These are phyloP conservation scores for Oreohelix idahoensis DNA, from an alignment of 1,140 invertebrate genomes.

Conservation along the genomic window DNA sequence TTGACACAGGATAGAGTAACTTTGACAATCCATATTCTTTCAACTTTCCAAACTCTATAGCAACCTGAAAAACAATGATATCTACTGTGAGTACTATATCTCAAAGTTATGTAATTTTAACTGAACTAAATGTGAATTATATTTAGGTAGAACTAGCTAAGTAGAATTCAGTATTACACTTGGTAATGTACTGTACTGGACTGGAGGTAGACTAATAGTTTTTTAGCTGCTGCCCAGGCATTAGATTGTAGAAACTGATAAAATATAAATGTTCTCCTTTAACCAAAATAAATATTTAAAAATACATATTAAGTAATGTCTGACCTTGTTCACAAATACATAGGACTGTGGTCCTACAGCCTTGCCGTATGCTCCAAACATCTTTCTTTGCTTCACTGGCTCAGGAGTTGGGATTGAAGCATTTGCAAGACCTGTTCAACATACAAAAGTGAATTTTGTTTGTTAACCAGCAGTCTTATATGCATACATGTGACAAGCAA, in stretches of 20 bases:
- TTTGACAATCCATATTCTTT: slow-evolving; percentile 65
- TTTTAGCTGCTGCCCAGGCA: too few relatives aligned
- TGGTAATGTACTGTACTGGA: too few relatives aligned
- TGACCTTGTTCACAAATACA: slow-evolving; percentile 71
- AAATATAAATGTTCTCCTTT: background rate
- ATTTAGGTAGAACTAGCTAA: too few relatives aligned
- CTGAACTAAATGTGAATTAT: too few relatives aligned
- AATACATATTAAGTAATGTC: background rate
- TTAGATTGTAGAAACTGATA: background rate
- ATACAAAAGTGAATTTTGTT: too few relatives aligned
- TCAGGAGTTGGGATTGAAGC: slow-evolving; percentile 71
- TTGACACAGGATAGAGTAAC: slow-evolving; percentile 55
- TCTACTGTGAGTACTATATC: too few relatives aligned
- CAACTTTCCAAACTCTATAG: slow-evolving; percentile 51
- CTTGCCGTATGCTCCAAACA: slow-evolving; percentile 72
- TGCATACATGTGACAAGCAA: too few relatives aligned
- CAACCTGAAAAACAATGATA: slow-evolving; percentile 45
- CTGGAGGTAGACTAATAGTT: too few relatives aligned
- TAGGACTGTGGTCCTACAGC: slow-evolving; percentile 65
- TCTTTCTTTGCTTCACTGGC: slow-evolving; percentile 68
- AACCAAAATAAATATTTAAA: background rate
- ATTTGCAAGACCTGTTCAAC: slow-evolving; percentile 69
- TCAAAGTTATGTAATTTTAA: too few relatives aligned
- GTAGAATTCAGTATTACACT: too few relatives aligned
- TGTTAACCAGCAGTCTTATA: too few relatives aligned